A percentile compares a stretch with the other conserved stretches of the same genome.
phyloP scores from a whole-genome alignment of 2,888 invertebrate genomes.

The Cotesia congregata region DNA sequence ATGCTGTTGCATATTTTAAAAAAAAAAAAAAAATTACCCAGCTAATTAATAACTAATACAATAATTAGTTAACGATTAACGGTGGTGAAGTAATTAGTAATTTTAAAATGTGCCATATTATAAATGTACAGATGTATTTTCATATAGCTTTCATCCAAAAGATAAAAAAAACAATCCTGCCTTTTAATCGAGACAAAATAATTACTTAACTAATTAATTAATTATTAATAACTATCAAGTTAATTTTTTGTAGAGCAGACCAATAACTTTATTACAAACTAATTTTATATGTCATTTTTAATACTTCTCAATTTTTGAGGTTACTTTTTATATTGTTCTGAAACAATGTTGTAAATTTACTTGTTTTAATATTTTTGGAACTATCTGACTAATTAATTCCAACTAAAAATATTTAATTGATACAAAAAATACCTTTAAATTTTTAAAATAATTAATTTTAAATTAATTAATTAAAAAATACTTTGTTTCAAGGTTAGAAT shows the following conservation, averaged over 20 bases:
- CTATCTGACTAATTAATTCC: too few species aligned
- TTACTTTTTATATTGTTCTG: too few species aligned
- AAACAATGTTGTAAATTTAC: too few species aligned
- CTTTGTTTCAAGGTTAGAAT: too few species aligned
- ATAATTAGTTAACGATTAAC: conserved; percentile 38
- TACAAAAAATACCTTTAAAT: too few species aligned
- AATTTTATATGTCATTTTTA: background rate
- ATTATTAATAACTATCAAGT: conserved; percentile 32
- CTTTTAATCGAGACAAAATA: conserved; percentile 57
- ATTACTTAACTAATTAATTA: conserved; percentile 39
- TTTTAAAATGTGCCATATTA: conserved; percentile 56
- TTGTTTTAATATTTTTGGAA: too few species aligned
- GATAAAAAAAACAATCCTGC: conserved; percentile 63
- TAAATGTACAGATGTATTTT: conserved; percentile 62
- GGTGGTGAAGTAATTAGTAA: conserved; percentile 38
- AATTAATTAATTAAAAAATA: too few species aligned
- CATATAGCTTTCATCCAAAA: conserved; percentile 59
- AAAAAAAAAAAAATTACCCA: conserved; percentile 15
- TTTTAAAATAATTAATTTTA: too few species aligned
- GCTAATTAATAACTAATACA: conserved; percentile 26
- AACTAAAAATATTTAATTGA: too few species aligned
- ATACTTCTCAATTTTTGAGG: too few species aligned
- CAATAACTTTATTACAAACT: background rate
- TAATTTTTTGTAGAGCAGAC: background rate
- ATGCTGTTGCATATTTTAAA: conserved; percentile 13